These are phyloP conservation scores for Caenorhabditis japonica DNA, from an alignment of 2,888 invertebrate species.

Conservation along the genomic window DNA sequence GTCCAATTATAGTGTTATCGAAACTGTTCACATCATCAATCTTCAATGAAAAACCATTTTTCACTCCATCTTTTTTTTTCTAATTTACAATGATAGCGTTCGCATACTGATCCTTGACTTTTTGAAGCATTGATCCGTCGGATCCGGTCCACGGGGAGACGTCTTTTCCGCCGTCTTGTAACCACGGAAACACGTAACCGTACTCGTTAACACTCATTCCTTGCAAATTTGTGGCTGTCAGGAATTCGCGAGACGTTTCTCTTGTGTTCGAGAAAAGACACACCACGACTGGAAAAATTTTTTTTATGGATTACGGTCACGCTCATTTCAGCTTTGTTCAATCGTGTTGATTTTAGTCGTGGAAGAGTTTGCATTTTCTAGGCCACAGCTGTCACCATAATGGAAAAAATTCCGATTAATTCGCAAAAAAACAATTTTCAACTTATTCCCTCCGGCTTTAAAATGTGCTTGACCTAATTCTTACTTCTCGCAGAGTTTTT, in stretches of 20 bases:
- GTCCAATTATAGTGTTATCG: slow-evolving; percentile 62
- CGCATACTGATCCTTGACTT: slow-evolving; percentile 74
- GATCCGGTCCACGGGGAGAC: slow-evolving; percentile 75
- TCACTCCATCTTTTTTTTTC: neutral
- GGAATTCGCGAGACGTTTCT: slow-evolving; percentile 60
- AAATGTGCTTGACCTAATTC: too few species aligned
- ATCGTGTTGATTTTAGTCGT: too few species aligned
- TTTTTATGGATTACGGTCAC: too few species aligned
- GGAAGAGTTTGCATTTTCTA: too few species aligned
- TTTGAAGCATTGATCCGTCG: slow-evolving; percentile 74
- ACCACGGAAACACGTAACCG: slow-evolving; percentile 65
- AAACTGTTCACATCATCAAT: slow-evolving; percentile 68
- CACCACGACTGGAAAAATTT: slow-evolving; percentile 55
- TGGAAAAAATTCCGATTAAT: too few species aligned
- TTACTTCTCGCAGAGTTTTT: slow-evolving; percentile 61
- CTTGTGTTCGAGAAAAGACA: slow-evolving; percentile 63
- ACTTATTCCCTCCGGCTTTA: too few species aligned
- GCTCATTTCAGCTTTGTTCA: too few species aligned
- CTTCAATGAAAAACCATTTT: slow-evolving; percentile 22
- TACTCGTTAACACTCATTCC: slow-evolving; percentile 63
- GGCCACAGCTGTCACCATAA: too few species aligned
- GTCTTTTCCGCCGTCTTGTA: slow-evolving; percentile 74
- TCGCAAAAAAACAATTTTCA: too few species aligned
- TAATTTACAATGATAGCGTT: slow-evolving; percentile 72
- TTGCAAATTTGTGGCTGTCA: slow-evolving; percentile 56